phyloP scores from a whole-genome alignment of 2,797 vertebrate species.

The Parambassis ranga region DNA sequence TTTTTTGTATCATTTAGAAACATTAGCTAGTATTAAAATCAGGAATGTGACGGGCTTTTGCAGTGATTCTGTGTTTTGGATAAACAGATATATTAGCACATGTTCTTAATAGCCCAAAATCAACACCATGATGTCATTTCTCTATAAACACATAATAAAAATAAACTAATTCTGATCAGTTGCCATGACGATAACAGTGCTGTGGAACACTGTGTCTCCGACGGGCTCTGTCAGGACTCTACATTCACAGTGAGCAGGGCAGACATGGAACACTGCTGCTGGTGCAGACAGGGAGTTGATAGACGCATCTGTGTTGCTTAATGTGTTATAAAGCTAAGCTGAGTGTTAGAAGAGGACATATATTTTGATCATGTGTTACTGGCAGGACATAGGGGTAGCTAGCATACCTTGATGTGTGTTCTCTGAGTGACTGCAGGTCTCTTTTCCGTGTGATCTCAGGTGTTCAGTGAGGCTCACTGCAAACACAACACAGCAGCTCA shows the following conservation, averaged over 20 bases:
- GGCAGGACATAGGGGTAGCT: no score
- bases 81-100: not conserved
- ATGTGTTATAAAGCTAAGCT: no score
- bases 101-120: not conserved
- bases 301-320: no score
- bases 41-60: no score
- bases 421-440: constrained; percentile 76
- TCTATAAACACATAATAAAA: not conserved
- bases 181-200: not conserved
- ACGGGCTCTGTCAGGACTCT: not conserved
- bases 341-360: no score
- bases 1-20: no score
- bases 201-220: not conserved
- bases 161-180: not conserved
- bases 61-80: not conserved
- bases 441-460: constrained; percentile 87
- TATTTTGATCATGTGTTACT: no score
- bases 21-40: no score
- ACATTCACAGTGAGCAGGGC: no score
- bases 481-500: constrained; percentile 33
- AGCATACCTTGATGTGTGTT: constrained; percentile 83
- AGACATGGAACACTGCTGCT: no score
- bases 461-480: constrained; percentile 88
- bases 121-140: not conserved
- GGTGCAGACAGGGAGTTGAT: no score